These are phyloP conservation scores for Brachyopa scutellaris DNA, from an alignment of 2,888 invertebrate species.

Conservation along the genomic window DNA sequence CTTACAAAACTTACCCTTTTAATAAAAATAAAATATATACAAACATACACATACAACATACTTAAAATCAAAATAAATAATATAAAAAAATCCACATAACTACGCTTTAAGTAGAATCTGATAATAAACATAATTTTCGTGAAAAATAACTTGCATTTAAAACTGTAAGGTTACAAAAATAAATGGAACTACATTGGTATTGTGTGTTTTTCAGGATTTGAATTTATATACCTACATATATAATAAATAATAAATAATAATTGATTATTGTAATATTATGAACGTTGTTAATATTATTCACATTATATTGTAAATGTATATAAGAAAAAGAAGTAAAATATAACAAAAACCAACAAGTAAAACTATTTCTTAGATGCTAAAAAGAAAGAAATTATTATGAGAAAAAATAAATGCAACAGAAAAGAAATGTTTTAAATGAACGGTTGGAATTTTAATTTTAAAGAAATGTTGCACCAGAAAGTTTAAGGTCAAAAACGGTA, in stretches of 20 bases:
- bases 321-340: slow-evolving; percentile 76
- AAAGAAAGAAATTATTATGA: slow-evolving; percentile 20
- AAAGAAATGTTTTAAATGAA: slow-evolving; percentile 63
- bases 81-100: slow-evolving; percentile 28
- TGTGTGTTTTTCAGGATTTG: slow-evolving; percentile 72
- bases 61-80: slow-evolving; percentile 48
- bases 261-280: slow-evolving; percentile 76
- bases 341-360: slow-evolving; percentile 65
- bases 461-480: no score
- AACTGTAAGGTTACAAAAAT: slow-evolving; percentile 19
- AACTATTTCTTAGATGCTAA: slow-evolving; percentile 61
- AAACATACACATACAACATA: not conserved
- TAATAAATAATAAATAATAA: slow-evolving; percentile 31
- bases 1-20: slow-evolving; percentile 25
- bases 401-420: slow-evolving; percentile 59
- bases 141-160: slow-evolving; percentile 60
- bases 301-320: slow-evolving; percentile 78
- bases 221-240: slow-evolving; percentile 57
- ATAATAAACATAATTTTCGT: slow-evolving; percentile 40
- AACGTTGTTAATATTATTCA: slow-evolving; percentile 80
- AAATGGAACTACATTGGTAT: slow-evolving; percentile 53
- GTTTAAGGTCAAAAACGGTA: no score
- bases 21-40: slow-evolving; percentile 33
- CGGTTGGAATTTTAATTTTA: not conserved
- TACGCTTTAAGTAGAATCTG: slow-evolving; percentile 66